A percentile compares a stretch with the other conserved stretches of the same genome.
Conservation (phyloP, 2,888 invertebrate species). For the Caenorhabditis parvicauda region DNA sequence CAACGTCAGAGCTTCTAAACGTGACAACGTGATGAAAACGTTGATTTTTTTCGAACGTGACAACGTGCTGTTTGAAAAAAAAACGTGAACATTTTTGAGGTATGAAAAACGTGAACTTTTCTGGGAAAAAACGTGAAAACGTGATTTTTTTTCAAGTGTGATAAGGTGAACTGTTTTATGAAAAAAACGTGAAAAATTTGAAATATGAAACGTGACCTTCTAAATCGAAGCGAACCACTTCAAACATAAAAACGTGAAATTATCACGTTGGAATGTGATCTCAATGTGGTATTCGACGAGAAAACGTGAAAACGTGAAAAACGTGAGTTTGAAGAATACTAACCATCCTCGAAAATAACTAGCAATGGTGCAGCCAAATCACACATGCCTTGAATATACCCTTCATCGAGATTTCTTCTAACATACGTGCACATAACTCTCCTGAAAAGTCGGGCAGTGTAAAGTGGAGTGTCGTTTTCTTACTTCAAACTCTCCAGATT, state of each 20-base stretch:
- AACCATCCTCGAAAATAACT: constrained; percentile 82
- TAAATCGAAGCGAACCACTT: no score
- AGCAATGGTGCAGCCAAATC: constrained; percentile 88
- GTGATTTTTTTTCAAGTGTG: no score
- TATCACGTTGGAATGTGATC: no score
- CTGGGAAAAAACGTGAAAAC: constrained; percentile 1
- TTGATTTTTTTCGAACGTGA: no score
- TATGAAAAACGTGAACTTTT: background rate
- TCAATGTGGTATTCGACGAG: no score
- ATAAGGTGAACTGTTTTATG: no score
- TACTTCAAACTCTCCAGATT: constrained; percentile 77
- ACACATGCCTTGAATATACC: constrained; percentile 97
- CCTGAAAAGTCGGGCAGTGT: no score
- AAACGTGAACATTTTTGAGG: background rate
- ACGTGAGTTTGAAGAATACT: constrained; percentile 19
- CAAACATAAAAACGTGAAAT: no score
- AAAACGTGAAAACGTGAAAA: background rate
- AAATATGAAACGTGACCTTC: no score
- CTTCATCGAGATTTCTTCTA: constrained; percentile 88
- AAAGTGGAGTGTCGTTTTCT: no score
- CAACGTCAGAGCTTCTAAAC: constrained; percentile 79
- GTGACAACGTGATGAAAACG: background rate
- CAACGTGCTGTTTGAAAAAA: background rate
- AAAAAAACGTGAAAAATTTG: no score
- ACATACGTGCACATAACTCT: constrained; percentile 74